phyloP scores from a whole-genome alignment of 2,797 vertebrate species.

The Hapalemur alaotrensis region DNA sequence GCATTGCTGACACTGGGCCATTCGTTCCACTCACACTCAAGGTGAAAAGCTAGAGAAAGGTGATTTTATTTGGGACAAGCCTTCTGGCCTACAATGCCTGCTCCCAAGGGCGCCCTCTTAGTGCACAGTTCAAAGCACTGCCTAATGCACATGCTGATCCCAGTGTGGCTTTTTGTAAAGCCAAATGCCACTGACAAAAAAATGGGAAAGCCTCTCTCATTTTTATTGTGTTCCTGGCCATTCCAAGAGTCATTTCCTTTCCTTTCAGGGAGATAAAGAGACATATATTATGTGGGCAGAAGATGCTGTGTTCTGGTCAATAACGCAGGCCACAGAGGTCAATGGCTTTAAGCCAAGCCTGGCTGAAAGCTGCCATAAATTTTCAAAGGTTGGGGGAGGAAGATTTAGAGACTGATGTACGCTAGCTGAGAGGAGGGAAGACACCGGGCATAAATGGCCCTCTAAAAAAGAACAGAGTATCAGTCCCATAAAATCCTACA shows the following conservation, averaged over 20 bases:
- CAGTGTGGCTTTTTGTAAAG: constrained; percentile 65
- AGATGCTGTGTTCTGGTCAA: constrained; percentile 84
- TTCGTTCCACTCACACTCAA: not conserved
- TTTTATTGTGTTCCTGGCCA: constrained; percentile 81
- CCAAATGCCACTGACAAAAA: constrained; percentile 40
- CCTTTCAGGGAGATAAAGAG: constrained; percentile 80
- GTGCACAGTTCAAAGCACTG: constrained; percentile 46
- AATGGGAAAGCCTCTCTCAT: constrained; percentile 61
- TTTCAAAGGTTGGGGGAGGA: constrained; percentile 81
- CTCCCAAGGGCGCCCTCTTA: constrained; percentile 31
- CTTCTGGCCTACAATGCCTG: not conserved
- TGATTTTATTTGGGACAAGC: constrained; percentile 35
- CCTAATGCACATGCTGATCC: constrained; percentile 26
- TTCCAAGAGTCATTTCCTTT: constrained; percentile 84
- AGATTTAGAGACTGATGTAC: constrained; percentile 79
- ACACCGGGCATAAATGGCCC: constrained; percentile 74
- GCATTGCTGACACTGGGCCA: not conserved
- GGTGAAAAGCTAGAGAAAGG: not conserved
- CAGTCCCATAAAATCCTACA: constrained; percentile 80
- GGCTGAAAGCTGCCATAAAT: constrained; percentile 83
- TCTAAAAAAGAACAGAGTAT: constrained; percentile 76
- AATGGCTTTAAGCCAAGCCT: constrained; percentile 81
- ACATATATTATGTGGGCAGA: constrained; percentile 79
- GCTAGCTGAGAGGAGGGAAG: constrained; percentile 71
- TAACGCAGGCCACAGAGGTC: constrained; percentile 83